phyloP scores from a whole-genome alignment of 2,888 invertebrate genomes.

The Escarpia spicata region DNA sequence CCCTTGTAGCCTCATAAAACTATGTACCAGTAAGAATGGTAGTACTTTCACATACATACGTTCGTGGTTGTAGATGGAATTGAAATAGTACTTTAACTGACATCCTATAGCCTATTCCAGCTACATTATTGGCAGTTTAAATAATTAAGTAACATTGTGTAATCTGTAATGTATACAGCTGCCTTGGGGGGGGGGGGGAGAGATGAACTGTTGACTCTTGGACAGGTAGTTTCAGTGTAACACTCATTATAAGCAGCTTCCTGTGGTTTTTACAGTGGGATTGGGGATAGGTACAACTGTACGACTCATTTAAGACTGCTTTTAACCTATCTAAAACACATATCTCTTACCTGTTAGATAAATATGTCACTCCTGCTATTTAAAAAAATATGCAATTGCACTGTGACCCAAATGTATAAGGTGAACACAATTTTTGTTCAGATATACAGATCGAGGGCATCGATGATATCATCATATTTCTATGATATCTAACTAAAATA shows the following conservation, averaged over 20 bases:
- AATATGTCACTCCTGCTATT: no score
- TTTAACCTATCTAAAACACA: no score
- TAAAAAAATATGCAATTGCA: no score
- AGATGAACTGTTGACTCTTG: no score
- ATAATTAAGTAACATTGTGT: no score
- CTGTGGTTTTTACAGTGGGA: background rate
- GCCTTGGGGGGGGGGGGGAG: no score
- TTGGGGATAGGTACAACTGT: background rate
- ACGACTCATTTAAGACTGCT: background rate
- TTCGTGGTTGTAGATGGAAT: background rate
- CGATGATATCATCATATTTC: background rate
- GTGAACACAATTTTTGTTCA: background rate
- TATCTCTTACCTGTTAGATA: no score
- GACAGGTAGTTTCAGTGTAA: background rate
- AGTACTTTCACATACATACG: background rate
- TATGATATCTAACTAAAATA: background rate
- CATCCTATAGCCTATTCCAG: no score
- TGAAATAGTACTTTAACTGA: background rate
- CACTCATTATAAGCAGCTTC: background rate
- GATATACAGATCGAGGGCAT: background rate
- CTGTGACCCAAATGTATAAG: background rate
- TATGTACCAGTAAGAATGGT: background rate
- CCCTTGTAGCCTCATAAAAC: no score
- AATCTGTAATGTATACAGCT: no score
- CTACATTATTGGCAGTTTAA: no score